Base-by-base conservation (phyloP, 2,888 invertebrate species). In the Brachynemurus nebulosus region DNA sequence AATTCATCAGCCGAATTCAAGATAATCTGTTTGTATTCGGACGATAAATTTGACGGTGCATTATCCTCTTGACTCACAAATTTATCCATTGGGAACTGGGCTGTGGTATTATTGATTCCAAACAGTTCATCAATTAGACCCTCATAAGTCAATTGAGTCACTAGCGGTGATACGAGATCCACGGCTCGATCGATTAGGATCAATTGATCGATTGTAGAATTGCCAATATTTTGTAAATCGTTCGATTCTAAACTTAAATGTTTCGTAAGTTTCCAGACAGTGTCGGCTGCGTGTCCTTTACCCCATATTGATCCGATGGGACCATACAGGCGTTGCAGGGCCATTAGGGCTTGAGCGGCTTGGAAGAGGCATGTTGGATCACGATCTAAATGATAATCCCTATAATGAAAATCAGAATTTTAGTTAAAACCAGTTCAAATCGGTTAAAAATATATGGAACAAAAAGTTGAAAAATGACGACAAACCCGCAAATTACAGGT, bases 111-210 rank as follows among this genome's bases (percentile, higher is more conserved):
- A 53, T 80, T 81, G 46, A 96, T 88, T 25, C 86, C 85, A 65
- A 83, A 96, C 45, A 92, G 74, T 63, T 97, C 96, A 66, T 98
- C 98, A 50, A 98, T 88, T 6, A 98, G 72, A 3, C 97, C 98
- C 64, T 96, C 96, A 56, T 97, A 98, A 0, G 97, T 97, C 25
- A 96, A 74, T 59, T 97, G 98, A 0, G 93, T 93, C 1, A 89
- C 80, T 55, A 98, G 69, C 1, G 93, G 89, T 38, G 92, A 88
- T 39, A 97, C 74, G 43, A 93, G 74, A 70, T 99, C 98, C 3
- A 93, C 75, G 35, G 82, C 80, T 19, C 98, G 72, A 64, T 99
- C 98, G 2, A 98, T 67, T 37, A 98, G 65, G 6, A 98, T 68
- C 46, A 97, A 70, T 60, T 88, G 86, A 61, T 96, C 93, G 38